These are phyloP conservation scores for Tetrao urogallus DNA, from an alignment of 2,113 vertebrate species.

Conservation along the genomic window DNA sequence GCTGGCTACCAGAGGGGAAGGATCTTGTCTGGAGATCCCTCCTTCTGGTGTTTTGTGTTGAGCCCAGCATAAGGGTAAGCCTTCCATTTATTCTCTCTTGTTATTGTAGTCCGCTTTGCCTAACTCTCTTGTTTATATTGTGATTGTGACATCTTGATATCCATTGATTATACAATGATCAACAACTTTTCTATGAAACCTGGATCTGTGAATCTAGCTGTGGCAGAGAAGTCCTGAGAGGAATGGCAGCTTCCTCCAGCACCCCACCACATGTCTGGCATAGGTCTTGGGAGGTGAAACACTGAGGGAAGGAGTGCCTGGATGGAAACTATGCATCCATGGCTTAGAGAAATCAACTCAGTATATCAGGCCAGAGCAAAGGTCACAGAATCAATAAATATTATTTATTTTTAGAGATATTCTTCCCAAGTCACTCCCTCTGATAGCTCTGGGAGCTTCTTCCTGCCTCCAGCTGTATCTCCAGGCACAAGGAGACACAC, in stretches of 20 bases:
- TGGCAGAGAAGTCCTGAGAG: not conserved
- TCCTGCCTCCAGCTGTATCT: not conserved
- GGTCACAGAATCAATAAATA: not conserved
- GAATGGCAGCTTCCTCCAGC: not conserved
- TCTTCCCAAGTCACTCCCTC: not conserved
- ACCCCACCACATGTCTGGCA: not conserved
- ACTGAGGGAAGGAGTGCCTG: not conserved
- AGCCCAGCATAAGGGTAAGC: no score
- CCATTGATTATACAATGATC: not conserved
- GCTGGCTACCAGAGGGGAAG: no score
- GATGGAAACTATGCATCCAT: rapidly evolving
- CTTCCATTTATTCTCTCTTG: no score
- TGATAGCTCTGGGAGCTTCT: not conserved
- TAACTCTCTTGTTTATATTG: no score
- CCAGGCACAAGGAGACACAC: not conserved
- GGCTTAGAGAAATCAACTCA: not conserved
- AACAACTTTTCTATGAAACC: not conserved
- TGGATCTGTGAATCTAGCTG: not conserved
- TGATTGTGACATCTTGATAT: no score
- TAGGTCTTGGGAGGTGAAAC: not conserved
- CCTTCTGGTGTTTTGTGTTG: no score
- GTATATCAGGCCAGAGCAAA: not conserved
- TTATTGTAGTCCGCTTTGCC: no score
- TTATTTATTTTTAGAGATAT: no score
- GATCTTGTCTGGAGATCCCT: no score